phyloP scores from a whole-genome alignment of 2,888 invertebrate species.

The Mechanitis mazaeus region DNA sequence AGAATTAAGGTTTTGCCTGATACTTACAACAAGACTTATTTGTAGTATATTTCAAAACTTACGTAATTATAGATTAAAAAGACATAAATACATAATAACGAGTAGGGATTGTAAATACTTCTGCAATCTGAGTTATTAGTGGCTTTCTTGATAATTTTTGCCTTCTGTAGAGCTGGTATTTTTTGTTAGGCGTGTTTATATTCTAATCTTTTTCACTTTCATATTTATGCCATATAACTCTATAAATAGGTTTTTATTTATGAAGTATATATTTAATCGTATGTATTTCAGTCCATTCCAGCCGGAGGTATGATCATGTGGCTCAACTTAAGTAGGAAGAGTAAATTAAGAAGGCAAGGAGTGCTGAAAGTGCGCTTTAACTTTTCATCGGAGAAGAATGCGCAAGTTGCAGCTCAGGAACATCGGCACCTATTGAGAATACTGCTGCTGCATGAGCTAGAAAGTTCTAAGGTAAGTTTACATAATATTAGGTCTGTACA shows the following conservation, averaged over 20 bases:
- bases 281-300: constrained; percentile 85
- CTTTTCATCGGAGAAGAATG: constrained; percentile 91
- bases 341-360: constrained; percentile 89
- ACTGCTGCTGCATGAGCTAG: constrained; percentile 86
- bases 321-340: constrained; percentile 92
- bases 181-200: not conserved
- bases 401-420: constrained; percentile 89
- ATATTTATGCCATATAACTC: not conserved
- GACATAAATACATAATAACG: too few species aligned
- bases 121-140: too few species aligned
- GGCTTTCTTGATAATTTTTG: too few species aligned
- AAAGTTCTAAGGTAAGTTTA: constrained; percentile 80
- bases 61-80: too few species aligned
- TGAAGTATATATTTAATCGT: not conserved
- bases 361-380: constrained; percentile 89
- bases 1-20: too few species aligned
- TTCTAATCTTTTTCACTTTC: not conserved
- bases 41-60: too few species aligned
- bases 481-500: not conserved
- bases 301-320: constrained; percentile 94
- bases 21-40: too few species aligned
- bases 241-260: not conserved
- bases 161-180: too few species aligned
- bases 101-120: too few species aligned
- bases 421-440: constrained; percentile 87